Evolutionary conservation across 2,888 invertebrate genomes (phyloP), one percentile per base, ranked within the genome.

Genomic region (Metalampra italica): DNA sequence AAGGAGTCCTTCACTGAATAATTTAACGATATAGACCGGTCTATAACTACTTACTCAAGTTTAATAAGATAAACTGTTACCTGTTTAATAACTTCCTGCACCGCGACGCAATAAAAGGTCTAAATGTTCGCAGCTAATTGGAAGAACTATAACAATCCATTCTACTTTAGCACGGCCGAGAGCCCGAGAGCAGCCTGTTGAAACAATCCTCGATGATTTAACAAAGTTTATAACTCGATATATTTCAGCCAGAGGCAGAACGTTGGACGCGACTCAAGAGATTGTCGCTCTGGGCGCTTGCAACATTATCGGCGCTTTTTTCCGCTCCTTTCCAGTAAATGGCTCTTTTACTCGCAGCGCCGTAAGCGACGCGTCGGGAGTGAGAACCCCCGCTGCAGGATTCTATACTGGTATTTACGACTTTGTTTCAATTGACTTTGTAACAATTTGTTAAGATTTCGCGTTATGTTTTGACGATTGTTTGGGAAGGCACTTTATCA

Each of bases 281-380:
- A 93, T 96, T 80, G 79, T 95, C 43, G 94, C 95, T 0, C 82
- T 96, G 43, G 94, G 94, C n/a, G 70, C 93, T 9, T 93, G 95
- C 69, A 96, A 95, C 78, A 73, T 95, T 15, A 75, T 93, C 37
- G 94, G 95, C 50, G 92, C 94, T 39, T 95, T 95, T 75, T 93
- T 95, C 66, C 90, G 92, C n/a, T 94, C 95, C 0, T 94, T 94
- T 76, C 95, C 96, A 0, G 92, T 94, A 30, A 92, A 92, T 69
- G 95, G 93, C 34, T 94, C 94, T 2, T 94, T 94, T 72, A 92
- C 93, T 0, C 83, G 94, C 59, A 93, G 95, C 66, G 96, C 95
- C 52, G 94, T 96, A 37, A 95, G 94, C 80, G 93, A 94, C 55
- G 93, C 94, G 43, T 95, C 95, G 62, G 95, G 95, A 7, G 94